Conservation (phyloP, 2,797 vertebrate species). For the Danionella dracula region DNA sequence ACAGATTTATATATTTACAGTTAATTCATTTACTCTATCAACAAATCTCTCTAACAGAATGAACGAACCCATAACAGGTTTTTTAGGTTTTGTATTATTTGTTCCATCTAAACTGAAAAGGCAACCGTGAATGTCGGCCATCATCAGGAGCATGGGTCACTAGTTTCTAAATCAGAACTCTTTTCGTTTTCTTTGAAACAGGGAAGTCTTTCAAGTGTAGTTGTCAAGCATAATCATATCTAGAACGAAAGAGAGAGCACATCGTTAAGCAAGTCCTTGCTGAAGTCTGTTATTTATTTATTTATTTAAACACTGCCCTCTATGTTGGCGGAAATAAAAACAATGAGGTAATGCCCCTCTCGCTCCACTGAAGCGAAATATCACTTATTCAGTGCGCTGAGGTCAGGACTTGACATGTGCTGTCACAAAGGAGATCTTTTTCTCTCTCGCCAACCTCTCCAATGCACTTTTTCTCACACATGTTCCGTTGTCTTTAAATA, state of each 20-base stretch:
- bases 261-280: neutral
- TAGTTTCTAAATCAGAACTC: too few relatives aligned
- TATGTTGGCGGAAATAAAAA: conserved; percentile 11
- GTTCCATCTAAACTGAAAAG: too few relatives aligned
- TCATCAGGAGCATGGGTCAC: too few relatives aligned
- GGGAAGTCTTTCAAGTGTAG: neutral
- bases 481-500: neutral
- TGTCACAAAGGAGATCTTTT: neutral
- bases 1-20: too few relatives aligned
- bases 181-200: neutral
- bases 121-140: too few relatives aligned
- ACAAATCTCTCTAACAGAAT: too few relatives aligned
- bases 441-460: neutral
- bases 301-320: conserved; percentile 15
- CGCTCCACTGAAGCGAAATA: conserved; percentile 24
- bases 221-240: neutral
- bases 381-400: conserved; percentile 21
- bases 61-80: too few relatives aligned
- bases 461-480: neutral
- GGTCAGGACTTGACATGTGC: conserved; percentile 6
- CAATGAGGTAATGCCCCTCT: conserved; percentile 12
- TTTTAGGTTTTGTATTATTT: too few relatives aligned
- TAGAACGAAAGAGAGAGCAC: neutral
- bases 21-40: too few relatives aligned
- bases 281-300: neutral